Evolutionary conservation across 2,797 vertebrate species (phyloP), one percentile per base, ranked within the genome.

Genomic region (Alcedo quadribrachys): DNA sequence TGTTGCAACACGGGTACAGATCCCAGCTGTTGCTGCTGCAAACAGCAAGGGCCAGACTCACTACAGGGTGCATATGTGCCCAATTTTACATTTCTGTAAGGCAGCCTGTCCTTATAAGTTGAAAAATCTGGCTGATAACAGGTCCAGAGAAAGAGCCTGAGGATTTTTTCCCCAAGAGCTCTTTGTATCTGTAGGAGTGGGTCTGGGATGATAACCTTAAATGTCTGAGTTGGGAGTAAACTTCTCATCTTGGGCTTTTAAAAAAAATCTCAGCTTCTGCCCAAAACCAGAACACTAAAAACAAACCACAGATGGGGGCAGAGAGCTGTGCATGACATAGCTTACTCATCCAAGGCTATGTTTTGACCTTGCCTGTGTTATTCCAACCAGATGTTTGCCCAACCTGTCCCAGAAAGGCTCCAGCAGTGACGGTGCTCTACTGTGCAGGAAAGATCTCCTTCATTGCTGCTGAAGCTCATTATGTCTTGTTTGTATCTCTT

Each of bases 1-100:
- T 2, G 45, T 43, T 68, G 62, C 19, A 66, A 45, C 3, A 8
- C 0, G 0, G 19, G 19, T 28, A 20, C 54, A 18, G 76, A 54
- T 57, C 68, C 24, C 81, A 85, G 71, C 61, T 87, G 74, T 53
- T 12, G 10, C 27, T 48, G 32, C 43, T 61, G 40, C 45, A 14
- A 17, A 13, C 67, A 53, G 67, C 57, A 68, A 7, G 2, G 22
- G 13, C n/a, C 69, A 70, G 42, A 8, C 61, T 80, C 4, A 0
- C 28, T 25, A 24, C 60, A 75, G 19, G 21, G 35, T 54, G 27
- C 14, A 43, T 37, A 79, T 62, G 66, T 42, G 69, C 30, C 5
- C 3, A 33, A 9, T 46, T 70, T 33, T 15, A 71, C 6, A 1
- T 28, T 69, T 30, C 76, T 73, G 17, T 3, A 15, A 62, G 82